Evolutionary conservation across 2,113 vertebrate genomes (phyloP).

Genomic region (Alectura lathami): DNA sequence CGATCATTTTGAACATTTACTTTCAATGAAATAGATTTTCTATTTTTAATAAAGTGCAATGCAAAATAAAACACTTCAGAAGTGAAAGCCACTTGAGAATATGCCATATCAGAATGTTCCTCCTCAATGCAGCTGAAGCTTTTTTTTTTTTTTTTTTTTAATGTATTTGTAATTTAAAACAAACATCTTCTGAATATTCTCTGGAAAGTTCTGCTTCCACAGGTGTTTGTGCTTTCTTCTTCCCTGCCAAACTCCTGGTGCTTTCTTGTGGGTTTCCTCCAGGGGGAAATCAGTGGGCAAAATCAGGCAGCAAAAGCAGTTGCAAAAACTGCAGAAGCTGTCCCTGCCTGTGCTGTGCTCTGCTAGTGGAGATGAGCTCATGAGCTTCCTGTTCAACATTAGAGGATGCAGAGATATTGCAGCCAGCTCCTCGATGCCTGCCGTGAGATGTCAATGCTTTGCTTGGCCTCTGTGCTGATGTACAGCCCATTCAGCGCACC

Average conservation of each 20-base stretch:
- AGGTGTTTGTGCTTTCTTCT: neutral
- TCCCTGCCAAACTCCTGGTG: neutral
- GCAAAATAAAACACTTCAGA: neutral
- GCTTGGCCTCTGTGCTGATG: neutral
- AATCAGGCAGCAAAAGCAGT: neutral
- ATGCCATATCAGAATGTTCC: neutral
- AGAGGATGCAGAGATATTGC: neutral
- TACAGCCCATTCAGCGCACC: neutral
- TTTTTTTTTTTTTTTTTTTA: neutral
- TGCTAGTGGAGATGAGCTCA: neutral
- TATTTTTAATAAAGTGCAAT: neutral
- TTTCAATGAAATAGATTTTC: neutral
- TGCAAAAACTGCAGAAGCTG: neutral
- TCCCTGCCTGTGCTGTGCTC: neutral
- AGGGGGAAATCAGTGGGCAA: neutral
- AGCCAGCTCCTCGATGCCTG: fast-evolving
- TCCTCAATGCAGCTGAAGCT: neutral
- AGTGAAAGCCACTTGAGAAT: neutral
- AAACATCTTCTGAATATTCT: neutral
- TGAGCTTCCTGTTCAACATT: neutral
- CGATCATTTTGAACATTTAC: neutral
- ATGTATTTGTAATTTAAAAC: neutral
- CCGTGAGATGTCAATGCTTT: fast-evolving
- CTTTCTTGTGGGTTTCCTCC: neutral
- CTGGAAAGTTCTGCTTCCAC: neutral